These are phyloP conservation scores for Acanthosepion pharaonis DNA, from an alignment of 2,888 invertebrate genomes.

Conservation along the genomic window DNA sequence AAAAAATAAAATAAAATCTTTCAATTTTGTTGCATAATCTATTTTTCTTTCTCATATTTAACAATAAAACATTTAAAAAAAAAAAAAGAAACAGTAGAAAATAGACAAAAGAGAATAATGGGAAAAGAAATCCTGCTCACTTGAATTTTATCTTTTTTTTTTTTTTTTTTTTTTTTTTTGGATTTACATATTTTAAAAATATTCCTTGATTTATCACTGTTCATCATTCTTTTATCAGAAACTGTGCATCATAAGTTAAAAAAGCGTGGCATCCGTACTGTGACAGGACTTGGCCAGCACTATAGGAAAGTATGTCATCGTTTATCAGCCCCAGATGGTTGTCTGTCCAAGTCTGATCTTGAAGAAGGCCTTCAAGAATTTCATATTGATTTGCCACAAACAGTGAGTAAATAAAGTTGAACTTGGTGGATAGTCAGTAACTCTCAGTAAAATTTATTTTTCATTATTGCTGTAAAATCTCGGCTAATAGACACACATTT, in stretches of 20 bases:
- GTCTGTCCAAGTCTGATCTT: constrained; percentile 69
- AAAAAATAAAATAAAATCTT: too few relatives aligned
- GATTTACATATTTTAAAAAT: too few relatives aligned
- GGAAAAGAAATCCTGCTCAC: background rate
- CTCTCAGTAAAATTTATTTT: too few relatives aligned
- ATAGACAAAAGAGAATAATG: too few relatives aligned
- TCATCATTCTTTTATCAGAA: constrained; percentile 54
- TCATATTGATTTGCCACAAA: constrained; percentile 67
- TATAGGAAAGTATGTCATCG: constrained; percentile 62
- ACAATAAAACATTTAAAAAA: too few relatives aligned
- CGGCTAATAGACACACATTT: too few relatives aligned
- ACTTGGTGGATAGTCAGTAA: too few relatives aligned
- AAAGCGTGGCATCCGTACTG: constrained; percentile 69
- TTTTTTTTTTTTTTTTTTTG: too few relatives aligned
- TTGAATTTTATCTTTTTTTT: background rate
- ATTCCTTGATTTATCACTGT: background rate
- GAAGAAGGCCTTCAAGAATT: constrained; percentile 70
- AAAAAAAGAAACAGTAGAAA: too few relatives aligned
- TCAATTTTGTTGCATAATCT: too few relatives aligned
- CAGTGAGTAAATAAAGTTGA: constrained; percentile 59
- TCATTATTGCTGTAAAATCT: too few relatives aligned
- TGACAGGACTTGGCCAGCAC: constrained; percentile 67
- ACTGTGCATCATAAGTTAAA: constrained; percentile 65
- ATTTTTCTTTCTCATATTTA: too few relatives aligned
- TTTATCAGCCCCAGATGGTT: constrained; percentile 59